Evolutionary conservation across 2,797 vertebrate species (phyloP).

Genomic region (Yasuhikotakia modesta): DNA sequence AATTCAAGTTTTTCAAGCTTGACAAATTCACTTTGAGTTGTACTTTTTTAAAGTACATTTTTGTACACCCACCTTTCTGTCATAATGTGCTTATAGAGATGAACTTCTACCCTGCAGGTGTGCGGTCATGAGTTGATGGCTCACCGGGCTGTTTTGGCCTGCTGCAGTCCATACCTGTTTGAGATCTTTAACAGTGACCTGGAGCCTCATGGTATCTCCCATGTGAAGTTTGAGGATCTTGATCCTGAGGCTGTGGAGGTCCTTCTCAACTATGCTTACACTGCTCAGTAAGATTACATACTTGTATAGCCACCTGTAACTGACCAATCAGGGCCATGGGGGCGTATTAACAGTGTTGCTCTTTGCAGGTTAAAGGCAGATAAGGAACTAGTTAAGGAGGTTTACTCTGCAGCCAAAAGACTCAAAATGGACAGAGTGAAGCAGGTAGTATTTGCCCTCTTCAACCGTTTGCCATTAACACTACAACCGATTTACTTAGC

Average conservation of each 20-base stretch:
- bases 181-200: slow-evolving; percentile 97
- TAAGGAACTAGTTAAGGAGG: slow-evolving; percentile 95
- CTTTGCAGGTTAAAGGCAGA: slow-evolving; percentile 90
- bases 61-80: background rate
- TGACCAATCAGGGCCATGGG: background rate
- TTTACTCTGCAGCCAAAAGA: slow-evolving; percentile 96
- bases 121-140: slow-evolving; percentile 97
- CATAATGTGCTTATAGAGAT: background rate
- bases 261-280: slow-evolving; percentile 96
- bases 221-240: slow-evolving; percentile 96
- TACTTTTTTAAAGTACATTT: background rate
- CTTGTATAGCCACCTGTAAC: background rate
- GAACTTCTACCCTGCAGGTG: slow-evolving; percentile 75
- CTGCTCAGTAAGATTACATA: slow-evolving; percentile 89
- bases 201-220: slow-evolving; percentile 91
- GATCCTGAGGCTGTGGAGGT: slow-evolving; percentile 96
- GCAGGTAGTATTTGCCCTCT: slow-evolving; percentile 77
- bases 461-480: background rate
- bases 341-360: slow-evolving; percentile 8
- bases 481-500: background rate
- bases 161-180: slow-evolving; percentile 97
- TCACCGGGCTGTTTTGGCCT: slow-evolving; percentile 94
- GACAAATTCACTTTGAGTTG: background rate
- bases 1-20: background rate
- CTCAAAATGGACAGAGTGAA: slow-evolving; percentile 98